phyloP scores from a whole-genome alignment of 2,113 vertebrate species.

The Rhizomys pruinosus region DNA sequence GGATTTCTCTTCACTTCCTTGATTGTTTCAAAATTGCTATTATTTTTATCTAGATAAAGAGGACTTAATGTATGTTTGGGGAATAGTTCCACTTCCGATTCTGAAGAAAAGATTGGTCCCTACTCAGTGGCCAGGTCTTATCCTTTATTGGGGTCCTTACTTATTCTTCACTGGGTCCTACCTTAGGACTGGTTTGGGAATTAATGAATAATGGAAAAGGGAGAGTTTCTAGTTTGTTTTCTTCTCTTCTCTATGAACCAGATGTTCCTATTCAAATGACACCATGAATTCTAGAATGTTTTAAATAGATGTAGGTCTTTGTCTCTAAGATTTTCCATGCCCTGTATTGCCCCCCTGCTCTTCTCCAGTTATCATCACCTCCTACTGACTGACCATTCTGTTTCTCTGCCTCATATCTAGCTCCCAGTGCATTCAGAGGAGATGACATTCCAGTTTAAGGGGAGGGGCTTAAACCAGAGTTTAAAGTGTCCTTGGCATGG shows the following conservation, averaged over 20 bases:
- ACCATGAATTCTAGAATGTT: neutral
- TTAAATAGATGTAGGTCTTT: conserved; percentile 1
- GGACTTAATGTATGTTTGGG: neutral
- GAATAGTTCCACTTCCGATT: neutral
- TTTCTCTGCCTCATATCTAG: neutral
- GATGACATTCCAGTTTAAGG: neutral
- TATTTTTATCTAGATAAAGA: neutral
- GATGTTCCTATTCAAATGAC: neutral
- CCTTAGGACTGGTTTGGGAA: neutral
- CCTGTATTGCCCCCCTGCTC: neutral
- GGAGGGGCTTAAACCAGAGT: neutral
- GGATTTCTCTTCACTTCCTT: no score
- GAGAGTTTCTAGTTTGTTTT: conserved; percentile 37
- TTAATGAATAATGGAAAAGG: conserved; percentile 24
- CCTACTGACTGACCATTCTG: neutral
- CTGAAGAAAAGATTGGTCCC: neutral
- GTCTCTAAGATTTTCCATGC: neutral
- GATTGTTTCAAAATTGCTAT: no score
- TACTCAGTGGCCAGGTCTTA: neutral
- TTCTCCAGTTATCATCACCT: neutral
- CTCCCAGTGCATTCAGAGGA: neutral
- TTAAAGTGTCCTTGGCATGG: neutral
- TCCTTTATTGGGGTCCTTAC: neutral
- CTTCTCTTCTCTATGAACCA: neutral
- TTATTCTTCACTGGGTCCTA: neutral